These are phyloP conservation scores for Nephila pilipes DNA, from an alignment of 1,140 invertebrate species.

Conservation along the genomic window DNA sequence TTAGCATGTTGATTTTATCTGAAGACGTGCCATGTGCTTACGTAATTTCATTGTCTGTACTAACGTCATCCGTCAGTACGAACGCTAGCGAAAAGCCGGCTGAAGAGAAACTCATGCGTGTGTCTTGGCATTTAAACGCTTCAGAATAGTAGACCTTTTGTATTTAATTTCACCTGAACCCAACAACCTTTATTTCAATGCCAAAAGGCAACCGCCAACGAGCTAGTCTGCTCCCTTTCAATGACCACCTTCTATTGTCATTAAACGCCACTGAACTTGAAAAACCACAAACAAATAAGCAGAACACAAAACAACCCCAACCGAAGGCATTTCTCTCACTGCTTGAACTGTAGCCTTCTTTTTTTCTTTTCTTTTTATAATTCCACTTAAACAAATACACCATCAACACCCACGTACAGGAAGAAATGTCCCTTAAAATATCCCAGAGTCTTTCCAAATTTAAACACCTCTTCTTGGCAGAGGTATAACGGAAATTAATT, in stretches of 20 bases:
- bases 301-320: no score
- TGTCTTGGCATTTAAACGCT: not conserved
- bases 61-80: not conserved
- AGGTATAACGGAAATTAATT: conserved; percentile 40
- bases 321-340: no score
- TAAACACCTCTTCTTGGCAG: conserved; percentile 27
- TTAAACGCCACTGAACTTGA: not conserved
- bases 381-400: not conserved
- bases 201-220: not conserved
- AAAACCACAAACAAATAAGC: not conserved
- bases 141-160: not conserved
- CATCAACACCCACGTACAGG: not conserved
- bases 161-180: not conserved
- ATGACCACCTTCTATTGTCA: not conserved
- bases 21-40: not conserved
- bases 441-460: conserved; percentile 5
- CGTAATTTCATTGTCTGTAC: not conserved
- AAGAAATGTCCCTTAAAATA: conserved; percentile 30
- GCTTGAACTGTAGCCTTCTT: not conserved
- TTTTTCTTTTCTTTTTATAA: not conserved
- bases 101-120: not conserved
- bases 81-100: not conserved
- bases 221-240: not conserved
- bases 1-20: not conserved
- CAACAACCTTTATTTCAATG: conserved; percentile 9